Percentiles rank a stretch among this genome's conserved stretches.
phyloP scores from a whole-genome alignment of 2,797 vertebrate species.

The Cossypha polioptera region DNA sequence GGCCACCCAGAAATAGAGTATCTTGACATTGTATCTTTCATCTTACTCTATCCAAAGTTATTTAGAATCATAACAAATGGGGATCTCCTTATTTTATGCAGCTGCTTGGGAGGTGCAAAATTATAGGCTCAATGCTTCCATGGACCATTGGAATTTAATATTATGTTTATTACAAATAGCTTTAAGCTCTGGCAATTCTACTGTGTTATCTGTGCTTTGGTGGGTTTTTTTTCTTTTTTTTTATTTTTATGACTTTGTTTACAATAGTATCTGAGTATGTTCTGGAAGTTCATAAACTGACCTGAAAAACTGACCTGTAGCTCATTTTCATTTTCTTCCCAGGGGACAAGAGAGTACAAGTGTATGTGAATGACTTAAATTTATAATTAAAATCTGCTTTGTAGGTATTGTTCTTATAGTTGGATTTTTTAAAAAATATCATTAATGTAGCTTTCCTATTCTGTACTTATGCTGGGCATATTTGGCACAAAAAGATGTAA shows the following conservation, averaged over 20 bases:
- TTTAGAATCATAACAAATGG: neutral
- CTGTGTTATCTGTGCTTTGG: neutral
- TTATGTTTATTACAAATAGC: neutral
- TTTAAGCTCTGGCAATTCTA: neutral
- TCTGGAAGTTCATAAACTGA: neutral
- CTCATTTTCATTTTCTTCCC: neutral
- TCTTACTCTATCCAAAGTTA: neutral
- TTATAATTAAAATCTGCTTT: neutral
- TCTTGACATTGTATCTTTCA: neutral
- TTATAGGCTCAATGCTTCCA: neutral
- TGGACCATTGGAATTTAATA: neutral
- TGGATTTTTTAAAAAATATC: neutral
- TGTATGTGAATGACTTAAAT: neutral
- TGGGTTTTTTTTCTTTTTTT: too few relatives aligned
- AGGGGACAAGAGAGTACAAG: neutral
- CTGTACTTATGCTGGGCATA: neutral
- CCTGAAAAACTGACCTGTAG: neutral
- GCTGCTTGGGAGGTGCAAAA: neutral
- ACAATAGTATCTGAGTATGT: neutral
- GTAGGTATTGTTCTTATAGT: neutral
- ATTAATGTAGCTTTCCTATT: neutral
- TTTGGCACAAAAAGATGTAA: neutral
- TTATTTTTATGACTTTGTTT: neutral
- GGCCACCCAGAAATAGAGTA: conserved; percentile 10
- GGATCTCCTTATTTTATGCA: neutral